Evolutionary conservation across 2,113 vertebrate genomes (phyloP).

Genomic region (Butorides virescens): DNA sequence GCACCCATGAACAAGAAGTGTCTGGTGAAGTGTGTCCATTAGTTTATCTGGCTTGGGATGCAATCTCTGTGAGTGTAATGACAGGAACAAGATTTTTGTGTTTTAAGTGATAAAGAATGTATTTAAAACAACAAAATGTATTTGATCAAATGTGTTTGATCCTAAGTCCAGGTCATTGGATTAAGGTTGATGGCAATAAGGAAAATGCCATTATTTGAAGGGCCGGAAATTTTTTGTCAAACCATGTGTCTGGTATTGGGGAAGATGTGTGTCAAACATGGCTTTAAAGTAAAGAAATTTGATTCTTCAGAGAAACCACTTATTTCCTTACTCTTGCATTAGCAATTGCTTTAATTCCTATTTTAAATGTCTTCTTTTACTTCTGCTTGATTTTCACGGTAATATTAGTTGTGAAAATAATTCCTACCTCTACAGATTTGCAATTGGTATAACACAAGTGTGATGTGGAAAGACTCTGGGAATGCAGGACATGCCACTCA

Average conservation of each 20-base stretch:
- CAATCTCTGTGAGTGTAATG: background rate
- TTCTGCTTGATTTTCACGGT: background rate
- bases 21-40: background rate
- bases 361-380: background rate
- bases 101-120: background rate
- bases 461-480: background rate
- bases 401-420: background rate
- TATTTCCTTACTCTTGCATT: background rate
- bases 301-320: background rate
- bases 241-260: background rate
- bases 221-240: background rate
- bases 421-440: background rate
- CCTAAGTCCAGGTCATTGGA: background rate
- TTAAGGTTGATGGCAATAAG: background rate
- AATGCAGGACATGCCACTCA: fast-evolving
- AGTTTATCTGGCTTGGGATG: background rate
- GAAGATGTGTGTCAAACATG: background rate
- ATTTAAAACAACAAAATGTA: background rate
- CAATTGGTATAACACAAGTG: background rate
- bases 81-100: background rate
- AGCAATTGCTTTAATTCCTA: background rate
- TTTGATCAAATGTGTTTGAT: background rate
- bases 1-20: background rate
- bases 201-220: background rate
- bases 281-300: background rate